Percentiles rank a stretch among this genome's conserved stretches.
phyloP scores from a whole-genome alignment of 2,888 invertebrate genomes.

The Drosophila helvetica region DNA sequence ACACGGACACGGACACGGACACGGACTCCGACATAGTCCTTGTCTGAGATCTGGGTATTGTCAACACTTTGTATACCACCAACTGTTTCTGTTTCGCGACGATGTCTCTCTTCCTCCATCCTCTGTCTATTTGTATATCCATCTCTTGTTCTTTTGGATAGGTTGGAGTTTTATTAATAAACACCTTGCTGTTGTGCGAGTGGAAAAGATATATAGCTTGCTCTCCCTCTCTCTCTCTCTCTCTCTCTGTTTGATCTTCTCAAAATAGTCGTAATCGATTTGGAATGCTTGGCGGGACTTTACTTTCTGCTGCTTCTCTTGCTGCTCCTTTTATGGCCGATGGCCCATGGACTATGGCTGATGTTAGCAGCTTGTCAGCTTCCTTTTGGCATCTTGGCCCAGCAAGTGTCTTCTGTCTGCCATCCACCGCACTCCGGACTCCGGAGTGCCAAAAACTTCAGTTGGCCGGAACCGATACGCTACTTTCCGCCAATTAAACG shows the following conservation, averaged over 20 bases:
- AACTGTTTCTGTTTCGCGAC: conserved; percentile 66
- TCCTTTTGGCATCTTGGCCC: conserved; percentile 77
- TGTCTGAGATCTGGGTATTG: conserved; percentile 47
- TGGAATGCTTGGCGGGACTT: conserved; percentile 80
- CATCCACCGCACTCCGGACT: conserved; percentile 33
- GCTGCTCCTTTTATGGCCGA: conserved; percentile 38
- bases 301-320: conserved; percentile 29
- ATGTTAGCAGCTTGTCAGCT: conserved; percentile 74
- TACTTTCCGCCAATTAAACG: conserved; percentile 52
- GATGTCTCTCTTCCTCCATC: conserved; percentile 3
- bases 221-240: conserved; percentile 21
- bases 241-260: conserved; percentile 68
- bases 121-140: conserved; percentile 13
- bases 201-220: neutral
- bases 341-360: neutral
- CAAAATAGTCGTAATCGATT: conserved; percentile 79
- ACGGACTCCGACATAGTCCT: neutral
- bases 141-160: conserved; percentile 7
- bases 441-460: conserved; percentile 35
- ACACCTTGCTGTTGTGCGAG: conserved; percentile 30
- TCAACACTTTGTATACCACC: conserved; percentile 78
- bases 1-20: no score
- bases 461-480: conserved; percentile 70
- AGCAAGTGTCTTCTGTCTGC: conserved; percentile 71
- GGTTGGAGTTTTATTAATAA: conserved; percentile 78